Evolutionary conservation across 2,113 vertebrate genomes (phyloP), one percentile per base, ranked within the genome.

Genomic region (Myanophis thanlyinensis): DNA sequence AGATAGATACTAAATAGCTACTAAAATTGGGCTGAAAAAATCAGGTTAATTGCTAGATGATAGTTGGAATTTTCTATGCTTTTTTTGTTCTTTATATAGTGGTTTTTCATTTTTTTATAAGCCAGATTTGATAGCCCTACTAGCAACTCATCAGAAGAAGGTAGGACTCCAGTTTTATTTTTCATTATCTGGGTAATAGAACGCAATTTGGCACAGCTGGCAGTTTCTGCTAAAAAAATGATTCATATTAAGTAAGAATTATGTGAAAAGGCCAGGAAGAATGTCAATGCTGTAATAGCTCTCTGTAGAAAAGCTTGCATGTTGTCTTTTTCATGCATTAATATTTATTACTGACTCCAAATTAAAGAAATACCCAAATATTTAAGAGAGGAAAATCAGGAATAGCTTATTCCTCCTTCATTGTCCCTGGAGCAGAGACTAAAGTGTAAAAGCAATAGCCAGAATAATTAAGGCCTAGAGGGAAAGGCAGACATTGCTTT

Each of bases 131-230:
- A 47, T 80, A 67, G 88, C 56, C 44, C 67, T 80, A 40, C 35
- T 44, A 56, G 53, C 40, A 67, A 87, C 56, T 53, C 48, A 59
- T 85, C 18, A 54, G 62, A 87, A 89, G 22, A 48, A 87, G 54
- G 93, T 56, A 89, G 22, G 87, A 87, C 18, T 89, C 46, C 15
- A 56, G 27, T 59, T 91, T 92, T 35, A 30, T 90, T 94, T 94
- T 94, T 80, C 88, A 88, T 94, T 87, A 92, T 86, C 59, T 87
- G 51, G 85, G 59, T 92, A 88, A 92, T 88, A 56, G 85, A 88
- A 84, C 80, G 85, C 91, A 88, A 90, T 94, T 90, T 94, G 93
- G 88, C 91, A 84, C 93, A 94, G 84, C 44, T 88, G 91, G 91
- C 89, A 51, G 30, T 47, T 89, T 90, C 59, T 88, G 90, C 80